Base-by-base conservation (phyloP, 2,888 invertebrate species). In the Drosophila lacicola region DNA sequence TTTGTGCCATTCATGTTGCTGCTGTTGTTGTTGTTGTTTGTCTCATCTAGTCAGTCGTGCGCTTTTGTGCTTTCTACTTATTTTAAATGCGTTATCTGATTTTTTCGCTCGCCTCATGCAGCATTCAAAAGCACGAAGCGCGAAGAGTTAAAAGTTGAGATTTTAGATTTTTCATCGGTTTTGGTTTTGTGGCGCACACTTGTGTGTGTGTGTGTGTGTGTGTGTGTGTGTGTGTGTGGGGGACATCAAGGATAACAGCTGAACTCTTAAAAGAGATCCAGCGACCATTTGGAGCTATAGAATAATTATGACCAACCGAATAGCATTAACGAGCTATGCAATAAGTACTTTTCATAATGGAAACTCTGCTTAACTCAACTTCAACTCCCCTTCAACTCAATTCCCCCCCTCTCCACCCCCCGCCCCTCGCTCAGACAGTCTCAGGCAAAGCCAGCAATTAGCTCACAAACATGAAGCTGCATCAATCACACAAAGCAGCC, bases 61-160 rank as follows among this genome's bases (percentile, higher is more conserved):
- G 78, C 83, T 82, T 83, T 80, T 84, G 81, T 75, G 78, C 82
- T 77, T 66, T 83, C 71, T 71, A 80, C 80, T 83, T 80, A 88
- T 88, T 86, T 80, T 77, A 88, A 88, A 88, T 83, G 89, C 80
- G 79, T 70, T 84, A 82, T 81, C 88, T 75, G 74, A 74, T 85
- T 88, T 86, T 75, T 89, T 71, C 36, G 72, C 66, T 64, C 74
- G 70, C 58, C 89, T 81, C 82, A 87, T 86, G 72, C 78, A 80
- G 72, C 72, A 87, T 87, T 89, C 84, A 89, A 69, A 72, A 72
- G 84, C 82, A 65, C 56, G 46, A 56, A 50, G 57, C 51, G 55
- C 51, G 55, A 70, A 62, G 77, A 81, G 88, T 75, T 81, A 72
- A 89, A 78, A 75, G 88, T 87, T 70, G 69, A 80, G 89, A 89